Base-by-base conservation (phyloP, 2,797 vertebrate genomes). In the Cossypha polioptera region DNA sequence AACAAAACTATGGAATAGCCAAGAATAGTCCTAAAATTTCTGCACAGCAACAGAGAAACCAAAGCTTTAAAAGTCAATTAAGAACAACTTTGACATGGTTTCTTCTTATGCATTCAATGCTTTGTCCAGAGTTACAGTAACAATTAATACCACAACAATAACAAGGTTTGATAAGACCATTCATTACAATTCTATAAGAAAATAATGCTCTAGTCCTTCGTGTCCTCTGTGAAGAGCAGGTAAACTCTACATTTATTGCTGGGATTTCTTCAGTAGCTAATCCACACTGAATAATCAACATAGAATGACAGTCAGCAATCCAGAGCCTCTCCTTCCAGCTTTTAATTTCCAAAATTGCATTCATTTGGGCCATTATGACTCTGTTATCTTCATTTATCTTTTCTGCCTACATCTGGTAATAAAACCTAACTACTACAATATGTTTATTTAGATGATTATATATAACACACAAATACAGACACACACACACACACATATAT, bases 371-470 rank as follows among this genome's bases (percentile, higher is more conserved):
- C 19, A 57, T 38, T 77, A 65, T 50, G 57, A 16, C 20, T 62
- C 42, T 77, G 18, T 63, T 73, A 75, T n/a, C 21, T 75, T 67
- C 48, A 58, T 51, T 92, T 53, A 58, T 47, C 21, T 76, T 81
- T 86, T 36, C 29, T 92, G 48, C 50, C 63, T 55, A 48, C 45
- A 93, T 59, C 21, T 75, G 63, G 36, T 84, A 91, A 91, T 68
- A 68, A 85, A 94, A 67, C 15, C 10, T 31, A 83, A 88, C 65
- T 79, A 74, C 24, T 16, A 68, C 45, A 54, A 33, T 51, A 83
- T 31, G 36, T 74, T 35, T 59, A 61, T 83, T 71, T 95, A 92
- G 40, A 90, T 80, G 79, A 67, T 62, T 77, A 80, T 29, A 80
- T 33, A 50, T 16, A 54, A 24, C 4, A 54, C 9, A 45, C 19